Evolutionary conservation across 2,888 invertebrate species (phyloP), one percentile per base, ranked within the genome.

Genomic region (Myathropa florea): DNA sequence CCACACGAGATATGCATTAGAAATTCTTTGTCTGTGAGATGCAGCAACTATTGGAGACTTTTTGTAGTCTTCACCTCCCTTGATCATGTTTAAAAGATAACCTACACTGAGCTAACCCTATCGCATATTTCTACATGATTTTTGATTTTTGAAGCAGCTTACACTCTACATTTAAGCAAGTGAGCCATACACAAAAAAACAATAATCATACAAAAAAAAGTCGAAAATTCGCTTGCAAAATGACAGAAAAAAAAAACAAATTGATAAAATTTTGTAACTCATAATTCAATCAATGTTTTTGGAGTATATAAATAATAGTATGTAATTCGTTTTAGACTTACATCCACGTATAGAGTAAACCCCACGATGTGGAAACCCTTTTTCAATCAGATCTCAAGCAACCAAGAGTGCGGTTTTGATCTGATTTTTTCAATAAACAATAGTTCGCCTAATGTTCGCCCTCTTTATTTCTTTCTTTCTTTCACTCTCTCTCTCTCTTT

Each of bases 201-300:
- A 24, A 28, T 7, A n/a, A n/a, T 33, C 0, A 30, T 2, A 23
- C 0, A 33, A 61, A 4, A 30, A 61, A 1, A 57, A 46, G 18
- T 6, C n/a, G 7, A 2, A 59, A 71, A 81, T 85, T 78, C 75
- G 70, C 79, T 86, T 86, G 86, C 86, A 86, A 86, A 86, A 70
- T 14, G 0, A 14, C 24, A 46, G 0, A 18, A 33, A 33, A 33
- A 53, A 53, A 21, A 23, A 6, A 12, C 18, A 12, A 24, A 24
- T 10, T 3, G 57, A 23, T 57, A 12, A 57, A 57, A 24, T 24
- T 57, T 57, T 61, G 14, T 18, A 33, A 73, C 23, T 14, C 4
- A 46, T n/a, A 57, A 64, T 60, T 61, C 36, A 53, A 53, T 55
- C 12, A 59, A 64, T 65, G 28, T 21, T 59, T 36, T 53, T 39